Conservation (phyloP, 2,797 vertebrate genomes). For the Gymnothorax javanicus region DNA sequence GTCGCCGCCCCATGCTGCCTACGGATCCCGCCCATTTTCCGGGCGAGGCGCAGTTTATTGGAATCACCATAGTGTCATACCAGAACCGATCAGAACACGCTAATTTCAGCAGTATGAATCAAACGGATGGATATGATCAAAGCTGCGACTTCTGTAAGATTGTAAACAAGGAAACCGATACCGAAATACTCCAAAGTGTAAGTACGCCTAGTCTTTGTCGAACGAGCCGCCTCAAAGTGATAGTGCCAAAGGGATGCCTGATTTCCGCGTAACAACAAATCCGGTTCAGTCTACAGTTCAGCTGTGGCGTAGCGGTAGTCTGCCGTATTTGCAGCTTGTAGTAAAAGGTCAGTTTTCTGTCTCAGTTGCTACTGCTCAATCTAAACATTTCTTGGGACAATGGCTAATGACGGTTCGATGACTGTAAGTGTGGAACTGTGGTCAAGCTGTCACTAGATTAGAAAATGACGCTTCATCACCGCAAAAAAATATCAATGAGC, state of each 20-base stretch:
- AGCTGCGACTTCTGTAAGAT: neutral
- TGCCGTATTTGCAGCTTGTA: neutral
- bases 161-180: neutral
- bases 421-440: too few relatives aligned
- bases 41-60: too few relatives aligned
- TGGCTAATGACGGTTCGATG: neutral
- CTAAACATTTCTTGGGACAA: neutral
- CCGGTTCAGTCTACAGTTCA: neutral
- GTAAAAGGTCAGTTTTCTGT: neutral
- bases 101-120: neutral
- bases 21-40: too few relatives aligned
- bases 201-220: neutral
- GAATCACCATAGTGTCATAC: too few relatives aligned
- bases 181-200: constrained; percentile 1
- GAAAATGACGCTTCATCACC: too few relatives aligned
- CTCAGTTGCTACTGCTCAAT: neutral
- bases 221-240: neutral
- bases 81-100: too few relatives aligned
- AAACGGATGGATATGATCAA: neutral
- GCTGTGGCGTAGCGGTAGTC: neutral
- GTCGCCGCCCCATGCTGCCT: too few relatives aligned
- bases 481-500: too few relatives aligned
- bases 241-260: neutral
- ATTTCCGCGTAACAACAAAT: neutral
- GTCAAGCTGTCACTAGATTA: too few relatives aligned